A percentile compares a stretch with the other conserved stretches of the same genome.
Evolutionary conservation across 2,113 vertebrate genomes (phyloP).

Genomic region (Barbus barbus): DNA sequence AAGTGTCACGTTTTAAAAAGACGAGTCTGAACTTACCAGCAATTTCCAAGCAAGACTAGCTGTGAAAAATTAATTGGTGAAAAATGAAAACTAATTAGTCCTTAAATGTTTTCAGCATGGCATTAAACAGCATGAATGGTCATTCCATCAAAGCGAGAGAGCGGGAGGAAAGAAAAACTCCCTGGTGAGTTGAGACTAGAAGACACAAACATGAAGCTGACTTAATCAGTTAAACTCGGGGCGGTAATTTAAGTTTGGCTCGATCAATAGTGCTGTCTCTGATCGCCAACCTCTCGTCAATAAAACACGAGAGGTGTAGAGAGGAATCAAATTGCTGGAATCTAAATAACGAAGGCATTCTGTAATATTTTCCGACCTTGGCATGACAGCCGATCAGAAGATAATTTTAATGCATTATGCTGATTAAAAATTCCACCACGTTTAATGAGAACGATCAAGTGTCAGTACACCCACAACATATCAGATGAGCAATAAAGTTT

Average conservation of each 20-base stretch:
- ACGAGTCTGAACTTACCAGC: not conserved
- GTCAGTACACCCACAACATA: not conserved
- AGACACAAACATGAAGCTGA: conserved; percentile 45
- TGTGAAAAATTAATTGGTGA: conserved; percentile 37
- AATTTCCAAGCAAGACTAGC: conserved; percentile 11
- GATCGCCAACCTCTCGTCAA: conserved; percentile 28
- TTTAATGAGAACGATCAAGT: conserved; percentile 12
- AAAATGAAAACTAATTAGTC: conserved; percentile 34
- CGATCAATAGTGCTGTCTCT: conserved; percentile 43
- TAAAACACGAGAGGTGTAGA: conserved; percentile 18
- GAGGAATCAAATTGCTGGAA: conserved; percentile 26
- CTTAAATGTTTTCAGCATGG: conserved; percentile 27
- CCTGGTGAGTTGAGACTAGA: not conserved
- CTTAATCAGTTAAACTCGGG: conserved; percentile 46
- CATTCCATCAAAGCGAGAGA: not conserved
- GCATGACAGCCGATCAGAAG: not conserved
- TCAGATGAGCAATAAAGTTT: not conserved
- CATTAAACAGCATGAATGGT: conserved; percentile 21
- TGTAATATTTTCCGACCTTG: conserved; percentile 24
- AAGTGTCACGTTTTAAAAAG: not conserved
- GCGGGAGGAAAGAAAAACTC: conserved; percentile 1
- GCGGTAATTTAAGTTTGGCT: conserved; percentile 38
- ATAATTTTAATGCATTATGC: not conserved
- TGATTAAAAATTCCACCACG: not conserved
- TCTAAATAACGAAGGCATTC: conserved; percentile 38